Base-by-base conservation (phyloP, 2,797 vertebrate genomes). In the Tadarida brasiliensis region DNA sequence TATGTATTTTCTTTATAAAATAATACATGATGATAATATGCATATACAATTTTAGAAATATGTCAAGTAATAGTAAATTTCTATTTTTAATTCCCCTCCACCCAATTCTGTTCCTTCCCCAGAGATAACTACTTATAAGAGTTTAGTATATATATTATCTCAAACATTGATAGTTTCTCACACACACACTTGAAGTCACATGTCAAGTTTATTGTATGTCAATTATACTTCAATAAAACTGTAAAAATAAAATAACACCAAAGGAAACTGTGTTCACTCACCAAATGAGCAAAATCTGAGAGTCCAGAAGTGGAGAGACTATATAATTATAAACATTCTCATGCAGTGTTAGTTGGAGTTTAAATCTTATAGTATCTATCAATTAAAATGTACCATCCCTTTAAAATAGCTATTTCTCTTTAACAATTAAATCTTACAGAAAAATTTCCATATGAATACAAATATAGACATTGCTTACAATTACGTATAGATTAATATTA, bases 391-490 rank as follows among this genome's bases (percentile, higher is more conserved):
- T 4, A 68, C 15, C 70, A 83, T 54, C 24, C 44, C n/a, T 87
- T 93, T 95, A 84, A 94, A 96, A 57, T 1, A 90, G 73, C 10
- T 83, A 61, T 73, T 96, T 86, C 17, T 56, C 14, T 65, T 90
- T 88, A 77, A 86, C 5, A 95, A 88, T 65, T 93, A 39, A 95
- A 86, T 57, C 44, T 80, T 89, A 89, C 1, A 93, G 39, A 85
- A 95, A 71, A 67, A 94, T 89, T 89, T 95, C 17, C 22, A 85
- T 8, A 26, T 47, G 5, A 22, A 85, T 93, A 92, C 56, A 94
- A 93, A 95, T 57, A 83, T 67, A 94, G 94, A 76, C 2, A 24
- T 73, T 89, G 16, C n/a, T 87, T 95, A 76, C 16, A 82, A 82
- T 73, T 65, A 44, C 3, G 88, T 26, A 94, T 63, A 78, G 51